Evolutionary conservation across 1,140 invertebrate species (phyloP).

Genomic region (Galleria mellonella): DNA sequence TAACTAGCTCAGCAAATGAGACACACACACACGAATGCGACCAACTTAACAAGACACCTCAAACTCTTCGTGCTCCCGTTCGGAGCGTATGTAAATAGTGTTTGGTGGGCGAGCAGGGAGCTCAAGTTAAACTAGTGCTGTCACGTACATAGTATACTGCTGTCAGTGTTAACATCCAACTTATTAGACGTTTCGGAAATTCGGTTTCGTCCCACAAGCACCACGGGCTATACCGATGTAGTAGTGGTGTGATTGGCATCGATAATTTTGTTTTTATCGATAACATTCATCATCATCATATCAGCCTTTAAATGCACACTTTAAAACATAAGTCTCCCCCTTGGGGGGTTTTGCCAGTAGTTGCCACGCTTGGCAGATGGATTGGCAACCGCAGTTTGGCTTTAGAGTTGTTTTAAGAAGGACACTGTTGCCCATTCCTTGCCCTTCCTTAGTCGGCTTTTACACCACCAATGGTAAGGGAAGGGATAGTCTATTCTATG

Average conservation of each 20-base stretch:
- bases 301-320: too few species aligned
- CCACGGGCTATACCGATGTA: slow-evolving; percentile 34
- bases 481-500: too few species aligned
- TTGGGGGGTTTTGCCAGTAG: too few species aligned
- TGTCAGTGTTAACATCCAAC: slow-evolving; percentile 67
- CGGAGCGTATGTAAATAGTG: slow-evolving; percentile 10
- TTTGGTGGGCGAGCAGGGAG: slow-evolving; percentile 11
- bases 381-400: too few species aligned
- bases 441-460: too few species aligned
- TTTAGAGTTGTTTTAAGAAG: too few species aligned
- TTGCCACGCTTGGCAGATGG: too few species aligned
- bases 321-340: too few species aligned
- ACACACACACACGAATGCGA: slow-evolving; percentile 23
- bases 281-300: too few species aligned
- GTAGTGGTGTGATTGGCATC: slow-evolving; percentile 14
- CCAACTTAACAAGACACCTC: slow-evolving; percentile 30
- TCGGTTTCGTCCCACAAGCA: slow-evolving; percentile 60
- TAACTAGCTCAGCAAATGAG: slow-evolving; percentile 45
- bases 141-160: slow-evolving; percentile 50
- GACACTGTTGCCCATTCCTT: too few species aligned
- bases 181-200: slow-evolving; percentile 72
- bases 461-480: too few species aligned
- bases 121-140: slow-evolving; percentile 31
- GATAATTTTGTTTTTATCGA: neutral
- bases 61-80: slow-evolving; percentile 9